phyloP scores from a whole-genome alignment of 1,140 invertebrate genomes.

The Drosophila takahashii region DNA sequence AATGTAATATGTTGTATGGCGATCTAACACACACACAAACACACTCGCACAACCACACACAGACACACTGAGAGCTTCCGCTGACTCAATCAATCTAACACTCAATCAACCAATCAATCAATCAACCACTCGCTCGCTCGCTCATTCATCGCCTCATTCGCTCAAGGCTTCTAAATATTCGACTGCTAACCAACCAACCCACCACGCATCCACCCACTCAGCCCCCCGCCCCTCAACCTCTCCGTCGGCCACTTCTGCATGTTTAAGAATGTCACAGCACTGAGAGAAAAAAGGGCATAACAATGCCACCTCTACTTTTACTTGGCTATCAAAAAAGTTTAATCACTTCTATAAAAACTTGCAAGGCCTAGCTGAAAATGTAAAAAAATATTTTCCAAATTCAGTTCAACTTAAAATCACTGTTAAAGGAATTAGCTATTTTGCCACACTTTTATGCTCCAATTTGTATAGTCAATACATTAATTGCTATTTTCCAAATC shows the following conservation, averaged over 20 bases:
- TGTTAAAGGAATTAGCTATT: too few species aligned
- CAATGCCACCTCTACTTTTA: not conserved
- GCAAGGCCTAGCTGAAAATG: not conserved
- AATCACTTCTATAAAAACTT: not conserved
- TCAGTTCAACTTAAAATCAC: too few species aligned
- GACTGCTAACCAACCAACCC: conserved; percentile 8
- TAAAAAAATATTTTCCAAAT: not conserved
- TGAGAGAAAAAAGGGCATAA: not conserved
- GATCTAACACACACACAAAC: conserved; percentile 24
- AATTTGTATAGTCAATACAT: not conserved
- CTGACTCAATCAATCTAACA: conserved; percentile 26
- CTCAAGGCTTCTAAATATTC: conserved; percentile 36
- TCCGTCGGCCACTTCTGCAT: conserved; percentile 1
- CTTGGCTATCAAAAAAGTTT: not conserved
- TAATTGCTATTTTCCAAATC: not conserved
- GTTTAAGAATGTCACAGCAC: conserved; percentile 5
- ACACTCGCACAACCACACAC: conserved; percentile 11
- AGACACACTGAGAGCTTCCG: conserved; percentile 26
- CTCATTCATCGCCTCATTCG: conserved; percentile 50
- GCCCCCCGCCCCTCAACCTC: not conserved
- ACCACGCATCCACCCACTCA: conserved; percentile 1
- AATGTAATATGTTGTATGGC: conserved; percentile 24
- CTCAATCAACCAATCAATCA: conserved; percentile 26
- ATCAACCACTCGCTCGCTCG: conserved; percentile 39
- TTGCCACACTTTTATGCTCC: not conserved